Conservation (phyloP, 2,797 vertebrate species). For the Phaenicophaeus curvirostris region DNA sequence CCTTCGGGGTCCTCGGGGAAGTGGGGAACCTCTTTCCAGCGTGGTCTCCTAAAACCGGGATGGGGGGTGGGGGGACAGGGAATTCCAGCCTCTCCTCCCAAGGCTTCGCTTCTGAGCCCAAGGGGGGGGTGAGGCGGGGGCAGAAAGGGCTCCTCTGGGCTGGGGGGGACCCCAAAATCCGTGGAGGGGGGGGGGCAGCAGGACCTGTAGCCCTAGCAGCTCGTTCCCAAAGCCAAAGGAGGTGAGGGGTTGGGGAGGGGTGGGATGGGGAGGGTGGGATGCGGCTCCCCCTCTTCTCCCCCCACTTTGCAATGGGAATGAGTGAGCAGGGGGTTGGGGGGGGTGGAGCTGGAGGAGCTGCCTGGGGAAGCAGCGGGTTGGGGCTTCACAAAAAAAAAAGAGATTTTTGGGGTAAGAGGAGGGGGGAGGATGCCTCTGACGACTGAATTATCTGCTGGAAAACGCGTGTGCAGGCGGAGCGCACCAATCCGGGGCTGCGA, state of each 20-base stretch:
- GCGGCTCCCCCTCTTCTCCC: not conserved
- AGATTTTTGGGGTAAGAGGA: not conserved
- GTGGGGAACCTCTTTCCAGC: not conserved
- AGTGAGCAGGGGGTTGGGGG: no score
- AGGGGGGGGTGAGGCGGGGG: not conserved
- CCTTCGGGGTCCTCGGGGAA: not conserved
- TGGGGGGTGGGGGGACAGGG: not conserved
- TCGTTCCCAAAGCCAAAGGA: not conserved
- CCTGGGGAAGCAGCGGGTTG: not conserved
- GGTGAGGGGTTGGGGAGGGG: no score
- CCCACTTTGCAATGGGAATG: not conserved
- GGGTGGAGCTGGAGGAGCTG: not conserved
- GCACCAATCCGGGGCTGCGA: not conserved
- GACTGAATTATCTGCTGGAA: conserved; percentile 21
- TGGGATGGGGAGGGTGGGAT: no score
- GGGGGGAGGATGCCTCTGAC: not conserved
- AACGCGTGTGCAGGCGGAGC: not conserved
- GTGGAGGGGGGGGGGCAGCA: not conserved
- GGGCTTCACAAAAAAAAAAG: not conserved
- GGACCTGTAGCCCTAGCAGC: not conserved
- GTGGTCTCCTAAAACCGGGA: fast-evolving
- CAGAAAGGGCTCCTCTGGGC: not conserved
- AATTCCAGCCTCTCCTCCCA: not conserved
- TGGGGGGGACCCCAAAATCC: not conserved
- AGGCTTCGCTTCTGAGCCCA: not conserved